Evolutionary conservation across 1,140 invertebrate species (phyloP), one percentile per base, ranked within the genome.

Genomic region (Cecropterus lyciades): DNA sequence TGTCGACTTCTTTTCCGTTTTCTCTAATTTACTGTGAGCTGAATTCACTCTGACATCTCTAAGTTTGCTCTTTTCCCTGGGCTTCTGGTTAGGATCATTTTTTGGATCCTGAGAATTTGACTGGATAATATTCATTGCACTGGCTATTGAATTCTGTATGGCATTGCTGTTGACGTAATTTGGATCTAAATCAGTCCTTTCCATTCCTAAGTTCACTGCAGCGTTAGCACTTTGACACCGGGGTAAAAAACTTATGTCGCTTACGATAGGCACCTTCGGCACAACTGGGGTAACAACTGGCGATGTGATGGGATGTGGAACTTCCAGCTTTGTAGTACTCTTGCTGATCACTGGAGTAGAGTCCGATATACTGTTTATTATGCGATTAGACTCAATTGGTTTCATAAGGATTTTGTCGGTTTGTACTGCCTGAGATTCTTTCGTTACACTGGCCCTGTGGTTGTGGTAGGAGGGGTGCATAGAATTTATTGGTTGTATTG

Each of bases 21-120:
- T 92, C 55, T 93, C 91, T 10, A 89, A 63, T 82, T 93, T 93
- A 59, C 90, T 92, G 55, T 93, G 92, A 15, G 91, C 87, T 0
- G 92, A 93, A 52, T 92, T 92, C 0, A 93, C 91, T 71, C 92
- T 77, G 0, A 93, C 89, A 53, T 93, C 92, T 1, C 91, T 71
- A 1, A 93, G 64, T 72, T 92, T 93, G 56, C 92, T 93, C 53
- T 92, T 93, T 56, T 92, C 89, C 49, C 89, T 79, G 10, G 89
- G 87, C 40, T 87, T 92, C 15, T 79, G 71, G 65, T 85, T 85
- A 6, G 74, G 67, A 49, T 93, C 92, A 30, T 68, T 82, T 65
- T 91, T 92, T 33, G 62, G 30, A 10, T 93, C 89, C 30, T 88
- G 85, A 3, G 76, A 67, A 45, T 73, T 79, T 0, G 76, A 75